Conservation (phyloP, 2,888 invertebrate species). For the Prosapia bicincta region DNA sequence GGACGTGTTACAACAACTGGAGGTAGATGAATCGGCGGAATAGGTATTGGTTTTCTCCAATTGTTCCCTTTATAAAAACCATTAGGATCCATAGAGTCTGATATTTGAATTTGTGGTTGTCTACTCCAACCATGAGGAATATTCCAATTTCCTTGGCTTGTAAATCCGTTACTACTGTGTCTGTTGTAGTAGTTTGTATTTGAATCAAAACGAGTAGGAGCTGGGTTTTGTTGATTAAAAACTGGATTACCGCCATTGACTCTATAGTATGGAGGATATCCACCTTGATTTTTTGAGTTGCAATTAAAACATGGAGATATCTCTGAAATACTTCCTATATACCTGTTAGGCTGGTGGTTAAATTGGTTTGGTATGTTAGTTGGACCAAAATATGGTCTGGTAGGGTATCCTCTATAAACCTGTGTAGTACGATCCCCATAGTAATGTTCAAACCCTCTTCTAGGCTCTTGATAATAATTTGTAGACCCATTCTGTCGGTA, state of each 20-base stretch:
- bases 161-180: neutral
- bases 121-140: neutral
- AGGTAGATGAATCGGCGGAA: slow-evolving; percentile 31
- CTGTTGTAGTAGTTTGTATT: neutral
- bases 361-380: neutral
- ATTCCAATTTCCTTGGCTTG: neutral
- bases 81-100: neutral
- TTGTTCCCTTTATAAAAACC: neutral
- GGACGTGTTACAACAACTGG: neutral
- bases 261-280: neutral
- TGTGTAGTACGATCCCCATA: neutral
- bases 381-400: neutral
- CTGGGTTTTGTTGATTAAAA: neutral
- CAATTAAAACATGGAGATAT: neutral
- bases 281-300: neutral
- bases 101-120: neutral
- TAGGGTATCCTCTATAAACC: neutral
- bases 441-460: neutral
- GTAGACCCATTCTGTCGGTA: neutral
- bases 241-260: neutral
- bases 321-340: neutral
- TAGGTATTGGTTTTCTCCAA: slow-evolving; percentile 23
- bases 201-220: neutral
- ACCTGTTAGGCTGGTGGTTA: neutral
- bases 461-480: neutral